Base-by-base conservation (phyloP, 2,797 vertebrate genomes). In the Eulemur rubriventer region DNA sequence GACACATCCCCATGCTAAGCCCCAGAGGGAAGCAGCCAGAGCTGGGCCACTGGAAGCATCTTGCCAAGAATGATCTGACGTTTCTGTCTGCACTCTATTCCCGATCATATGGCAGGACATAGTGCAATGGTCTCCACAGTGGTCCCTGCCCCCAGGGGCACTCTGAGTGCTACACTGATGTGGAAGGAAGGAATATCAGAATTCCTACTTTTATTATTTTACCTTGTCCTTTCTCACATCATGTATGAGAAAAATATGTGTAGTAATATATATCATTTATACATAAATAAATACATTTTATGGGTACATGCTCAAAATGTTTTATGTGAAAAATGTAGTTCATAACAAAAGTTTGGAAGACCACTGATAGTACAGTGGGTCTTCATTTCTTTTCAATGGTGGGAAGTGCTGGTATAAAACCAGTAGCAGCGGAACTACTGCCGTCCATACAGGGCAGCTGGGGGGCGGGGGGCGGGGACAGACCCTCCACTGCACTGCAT, bases 1-100 rank as follows among this genome's bases (percentile, higher is more conserved):
- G 88, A 96, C 59, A 75, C 41, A 43, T 75, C 24, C 57, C 43
- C 57, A 59, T 14, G 65, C 50, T 50, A 4, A 9, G 28, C 14
- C 88, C 33, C 63, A n/a, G 59, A n/a, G 38, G 43, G 81, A 55
- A 38, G 75, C 12, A 59, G 80, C 16, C 41, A 48, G 61, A 59
- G 50, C 35, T 8, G 67, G 55, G 46, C n/a, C 35, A 16, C 30
- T 20, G 30, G 72, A 46, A 26, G 26, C 17, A 46, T 61, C 61
- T 52, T 80, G 9, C 82, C 95, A 92, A 75, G 35, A 70, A 41
- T 30, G 12, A 84, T 43, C 43, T n/a, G 78, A 88, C 35, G 18
- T 50, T 65, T 87, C 81, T 84, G 3, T 70, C 76, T 80, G 48
- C 35, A 90, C 33, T 75, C 18, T 13, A 16, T 41, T 67, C n/a